Evolutionary conservation across 37 sponge, comb jelly and placozoan species (phyloP).

Genomic region (Lycopodina hypogea): DNA sequence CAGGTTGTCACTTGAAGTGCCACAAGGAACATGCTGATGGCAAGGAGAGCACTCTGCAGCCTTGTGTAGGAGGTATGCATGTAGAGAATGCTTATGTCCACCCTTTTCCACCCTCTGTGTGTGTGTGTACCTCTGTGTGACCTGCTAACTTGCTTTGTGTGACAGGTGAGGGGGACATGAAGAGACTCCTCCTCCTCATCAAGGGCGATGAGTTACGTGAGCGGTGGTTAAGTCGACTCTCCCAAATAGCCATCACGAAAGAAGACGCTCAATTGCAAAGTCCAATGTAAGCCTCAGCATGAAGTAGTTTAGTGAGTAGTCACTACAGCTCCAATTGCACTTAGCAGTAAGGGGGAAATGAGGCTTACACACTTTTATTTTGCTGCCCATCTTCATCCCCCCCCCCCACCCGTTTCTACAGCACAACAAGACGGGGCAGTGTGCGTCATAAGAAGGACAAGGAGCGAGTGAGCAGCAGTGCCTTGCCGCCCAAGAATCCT

Average conservation of each 20-base stretch:
- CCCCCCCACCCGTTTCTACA: not conserved
- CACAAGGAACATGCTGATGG: slow-evolving; percentile 69
- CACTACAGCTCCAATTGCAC: too few relatives aligned
- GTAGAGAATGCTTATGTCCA: not conserved
- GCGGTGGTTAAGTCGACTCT: slow-evolving; percentile 44
- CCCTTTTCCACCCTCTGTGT: not conserved
- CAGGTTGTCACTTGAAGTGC: slow-evolving; percentile 79
- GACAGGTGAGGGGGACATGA: slow-evolving; percentile 55
- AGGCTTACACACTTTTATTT: not conserved
- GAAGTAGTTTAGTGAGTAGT: not conserved
- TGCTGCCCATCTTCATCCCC: not conserved
- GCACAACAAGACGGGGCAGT: slow-evolving; percentile 4
- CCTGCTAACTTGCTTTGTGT: not conserved
- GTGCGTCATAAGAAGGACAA: not conserved
- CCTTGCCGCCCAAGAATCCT: not conserved
- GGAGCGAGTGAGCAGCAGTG: not conserved
- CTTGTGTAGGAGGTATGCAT: slow-evolving; percentile 61
- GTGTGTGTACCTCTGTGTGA: not conserved
- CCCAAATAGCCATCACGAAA: slow-evolving; percentile 41
- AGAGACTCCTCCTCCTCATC: slow-evolving; percentile 48
- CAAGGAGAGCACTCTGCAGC: slow-evolving; percentile 38
- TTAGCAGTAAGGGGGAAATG: too few relatives aligned
- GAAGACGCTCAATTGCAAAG: slow-evolving; percentile 7
- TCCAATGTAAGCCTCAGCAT: slow-evolving; percentile 9
- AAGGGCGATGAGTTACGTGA: slow-evolving; percentile 42